Base-by-base conservation (phyloP, 2,113 vertebrate genomes). In the Notarius quadriscutis region DNA sequence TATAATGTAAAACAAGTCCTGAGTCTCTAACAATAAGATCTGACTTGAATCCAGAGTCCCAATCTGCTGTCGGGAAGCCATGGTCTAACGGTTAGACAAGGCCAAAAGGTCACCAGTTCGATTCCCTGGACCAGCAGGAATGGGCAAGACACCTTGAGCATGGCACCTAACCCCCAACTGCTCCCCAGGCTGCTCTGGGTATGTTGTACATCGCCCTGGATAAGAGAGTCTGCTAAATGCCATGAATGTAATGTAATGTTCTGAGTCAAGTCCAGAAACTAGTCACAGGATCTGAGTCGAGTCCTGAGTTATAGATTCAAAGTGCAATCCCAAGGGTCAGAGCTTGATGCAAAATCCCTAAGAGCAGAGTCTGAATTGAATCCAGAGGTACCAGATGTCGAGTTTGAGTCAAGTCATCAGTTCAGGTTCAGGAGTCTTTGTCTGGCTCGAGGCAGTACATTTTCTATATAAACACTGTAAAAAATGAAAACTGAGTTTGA, bases 391-490 rank as follows among this genome's bases (percentile, higher is more conserved):
- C 5, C 27, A 8, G 30, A 8, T 41, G 15, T 48, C 18, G 2
- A 41, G 17, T 72, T 17, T 72, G 34, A 51, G 9, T 22, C 18
- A 4, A 34, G 15, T 71, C 30, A 41, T 41, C 30, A 18, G 22
- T 75, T 75, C 72, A n/a, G 12, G 20, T 41, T 41, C 41, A 41
- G 41, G 41, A 51, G 72, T 50, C 7, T 77, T 91, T 87, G 91
- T 91, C 89, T 91, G 88, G 89, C 89, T 91, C 81, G 72, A 53
- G 55, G 90, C 90, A 79, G 71, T 69, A 72, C 92, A 92, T 88
- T 87, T 91, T 87, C 84, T 89, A 91, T 90, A 92, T 92, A 90
- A 92, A 93, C 34, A 2, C 41, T 41, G 41, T 41, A 41, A 41
- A 41, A 41, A 41, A 41, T 41, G 41, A 41, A 41, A 41, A 41